Evolutionary conservation across 1,140 invertebrate species (phyloP).

Genomic region (Mya arenaria): DNA sequence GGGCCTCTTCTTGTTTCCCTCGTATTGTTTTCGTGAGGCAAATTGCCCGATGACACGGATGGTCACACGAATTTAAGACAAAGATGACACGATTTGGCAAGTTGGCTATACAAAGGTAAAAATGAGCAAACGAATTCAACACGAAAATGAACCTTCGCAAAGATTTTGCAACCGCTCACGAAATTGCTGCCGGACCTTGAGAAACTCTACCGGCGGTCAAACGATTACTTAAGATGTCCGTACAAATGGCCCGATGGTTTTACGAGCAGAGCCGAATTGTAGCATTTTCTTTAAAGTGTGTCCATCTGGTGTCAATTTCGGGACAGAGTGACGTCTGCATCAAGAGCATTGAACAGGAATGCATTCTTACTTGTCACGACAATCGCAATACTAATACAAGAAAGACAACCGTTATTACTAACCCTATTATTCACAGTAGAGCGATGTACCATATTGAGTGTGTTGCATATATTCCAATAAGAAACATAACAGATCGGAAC

Average conservation of each 20-base stretch:
- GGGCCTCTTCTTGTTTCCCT: too few species aligned
- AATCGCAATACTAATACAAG: too few species aligned
- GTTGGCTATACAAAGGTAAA: too few species aligned
- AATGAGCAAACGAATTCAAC: constrained; percentile 36
- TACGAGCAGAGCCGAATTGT: constrained; percentile 43
- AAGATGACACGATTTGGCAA: too few species aligned
- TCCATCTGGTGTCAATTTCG: constrained; percentile 47
- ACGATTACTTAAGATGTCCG: constrained; percentile 44
- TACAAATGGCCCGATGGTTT: too few species aligned
- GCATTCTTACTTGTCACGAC: too few species aligned
- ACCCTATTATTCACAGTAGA: too few species aligned
- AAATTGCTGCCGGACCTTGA: constrained; percentile 42
- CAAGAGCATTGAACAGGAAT: too few species aligned
- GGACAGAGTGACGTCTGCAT: constrained; percentile 26
- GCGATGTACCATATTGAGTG: too few species aligned
- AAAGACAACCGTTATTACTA: too few species aligned
- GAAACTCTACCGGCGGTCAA: constrained; percentile 46
- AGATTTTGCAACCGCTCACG: constrained; percentile 23
- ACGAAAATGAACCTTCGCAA: constrained; percentile 53
- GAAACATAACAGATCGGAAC: too few species aligned
- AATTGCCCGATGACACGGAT: constrained; percentile 4
- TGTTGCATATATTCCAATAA: too few species aligned
- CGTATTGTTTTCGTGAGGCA: constrained; percentile 5
- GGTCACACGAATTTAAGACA: constrained; percentile 23
- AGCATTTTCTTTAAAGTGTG: constrained; percentile 49